Percentiles rank a stretch among this genome's conserved stretches.
Evolutionary conservation across 2,888 invertebrate species (phyloP).

Genomic region (Chymomyza caudatula): DNA sequence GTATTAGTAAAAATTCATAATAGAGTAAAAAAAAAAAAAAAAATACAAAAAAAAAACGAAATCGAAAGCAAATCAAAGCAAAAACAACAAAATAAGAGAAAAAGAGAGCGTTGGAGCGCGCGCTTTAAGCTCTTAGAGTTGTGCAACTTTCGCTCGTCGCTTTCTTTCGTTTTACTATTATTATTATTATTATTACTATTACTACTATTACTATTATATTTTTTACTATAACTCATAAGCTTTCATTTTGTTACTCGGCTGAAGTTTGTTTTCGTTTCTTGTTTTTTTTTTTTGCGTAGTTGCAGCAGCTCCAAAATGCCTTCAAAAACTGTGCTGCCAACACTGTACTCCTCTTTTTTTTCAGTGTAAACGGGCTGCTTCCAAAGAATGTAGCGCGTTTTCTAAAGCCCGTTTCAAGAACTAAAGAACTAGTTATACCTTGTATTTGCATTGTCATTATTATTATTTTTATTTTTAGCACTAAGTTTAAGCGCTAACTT

Average conservation of each 20-base stretch:
- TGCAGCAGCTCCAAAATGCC: slow-evolving; percentile 17
- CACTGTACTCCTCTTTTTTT: background rate
- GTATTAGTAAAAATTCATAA: background rate
- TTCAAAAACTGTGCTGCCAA: background rate
- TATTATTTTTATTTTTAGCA: slow-evolving; percentile 40
- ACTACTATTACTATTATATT: background rate
- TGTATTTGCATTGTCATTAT: slow-evolving; percentile 4
- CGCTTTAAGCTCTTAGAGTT: slow-evolving; percentile 1
- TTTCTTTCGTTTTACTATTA: slow-evolving; percentile 38
- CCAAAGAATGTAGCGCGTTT: background rate
- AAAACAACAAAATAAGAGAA: slow-evolving; percentile 15
- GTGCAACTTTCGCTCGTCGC: slow-evolving; percentile 48
- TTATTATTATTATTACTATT: background rate
- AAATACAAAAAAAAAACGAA: background rate
- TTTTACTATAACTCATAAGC: slow-evolving; percentile 33
- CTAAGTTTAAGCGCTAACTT: slow-evolving; percentile 22
- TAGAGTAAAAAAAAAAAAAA: slow-evolving; percentile 2
- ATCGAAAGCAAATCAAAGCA: background rate
- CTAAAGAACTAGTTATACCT: background rate
- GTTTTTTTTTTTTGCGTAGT: slow-evolving; percentile 36
- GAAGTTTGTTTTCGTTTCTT: slow-evolving; percentile 16
- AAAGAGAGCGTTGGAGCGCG: slow-evolving; percentile 9
- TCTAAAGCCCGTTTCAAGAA: slow-evolving; percentile 1
- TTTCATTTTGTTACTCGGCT: slow-evolving; percentile 45
- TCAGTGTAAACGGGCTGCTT: slow-evolving; percentile 1